Conservation (phyloP, 2,797 vertebrate species). For the Falco novaeseelandiae region DNA sequence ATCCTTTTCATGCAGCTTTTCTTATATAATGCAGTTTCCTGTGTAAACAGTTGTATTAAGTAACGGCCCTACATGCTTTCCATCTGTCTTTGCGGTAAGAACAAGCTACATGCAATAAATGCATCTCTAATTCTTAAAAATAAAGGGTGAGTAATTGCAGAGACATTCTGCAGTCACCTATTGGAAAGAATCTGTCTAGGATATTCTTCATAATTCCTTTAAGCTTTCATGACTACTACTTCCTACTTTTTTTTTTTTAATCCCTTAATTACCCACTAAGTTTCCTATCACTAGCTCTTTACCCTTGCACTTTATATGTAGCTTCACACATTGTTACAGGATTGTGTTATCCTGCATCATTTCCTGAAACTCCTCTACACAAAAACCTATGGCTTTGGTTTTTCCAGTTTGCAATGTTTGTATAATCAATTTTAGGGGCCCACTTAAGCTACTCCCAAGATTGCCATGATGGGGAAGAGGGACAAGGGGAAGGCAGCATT, state of each 20-base stretch:
- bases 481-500: background rate
- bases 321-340: background rate
- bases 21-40: background rate
- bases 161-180: background rate
- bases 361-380: background rate
- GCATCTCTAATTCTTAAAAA: background rate
- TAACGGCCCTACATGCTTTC: background rate
- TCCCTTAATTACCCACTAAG: fast-evolving
- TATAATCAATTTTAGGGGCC: background rate
- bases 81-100: background rate
- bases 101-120: background rate
- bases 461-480: background rate
- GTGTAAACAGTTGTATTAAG: background rate
- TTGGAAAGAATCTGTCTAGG: background rate
- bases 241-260: background rate
- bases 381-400: background rate
- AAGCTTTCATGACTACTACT: background rate
- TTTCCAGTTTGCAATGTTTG: background rate
- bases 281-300: background rate
- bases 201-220: background rate
- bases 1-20: slow-evolving; percentile 12
- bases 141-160: background rate
- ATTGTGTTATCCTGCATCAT: background rate
- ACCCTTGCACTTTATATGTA: background rate
- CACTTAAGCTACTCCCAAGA: background rate